Base-by-base conservation (phyloP, 1,140 invertebrate genomes). In the Odontomachus brunneus region DNA sequence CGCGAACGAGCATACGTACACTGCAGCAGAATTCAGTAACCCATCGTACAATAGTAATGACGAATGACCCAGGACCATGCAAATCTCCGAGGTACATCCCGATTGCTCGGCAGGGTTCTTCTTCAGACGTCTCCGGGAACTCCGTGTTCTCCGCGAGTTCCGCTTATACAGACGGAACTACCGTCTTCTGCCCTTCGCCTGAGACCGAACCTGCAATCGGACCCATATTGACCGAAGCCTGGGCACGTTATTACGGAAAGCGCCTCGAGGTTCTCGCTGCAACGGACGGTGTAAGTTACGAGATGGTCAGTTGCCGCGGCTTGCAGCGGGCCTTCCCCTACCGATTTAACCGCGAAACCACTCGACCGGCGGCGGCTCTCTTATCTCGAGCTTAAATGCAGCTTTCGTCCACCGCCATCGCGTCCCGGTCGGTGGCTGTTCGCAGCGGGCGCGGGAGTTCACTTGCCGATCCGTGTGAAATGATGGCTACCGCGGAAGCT, bases 291-390 rank as follows among this genome's bases (percentile, higher is more conserved):
- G 63, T 53, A 44, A 38, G 75, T 84, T 86, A 69, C 55, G 53
- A 71, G 49, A 72, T 73, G 55, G 57, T 66, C 82, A 63, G 55
- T 84, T 62, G 62, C 53, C 33, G 74, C 59, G 44, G 4, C 63
- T 49, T 3, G 55, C 22, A 72, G 66, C 69, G 66, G 19, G 33
- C 57, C 65, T 14, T 75, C 22, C 33, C n/a, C 17, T 26, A 24
- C 57, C 57, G 63, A 88, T 78, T 86, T 78, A 83, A 88, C 86
- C 69, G 82, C 86, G 62, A 88, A 87, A 88, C 82, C 75, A 29
- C 74, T 85, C 82, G 29, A 33, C 11, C 67, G n/a, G n/a, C 44
- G 75, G 65, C 60, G 73, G 69, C 53, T 53, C 86, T 65, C 81
- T 78, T 76, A 60, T 73, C 51, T 76, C 73, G 72, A 75, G 76